Conservation (phyloP, 2,888 invertebrate genomes). For the Cataglyphis albicans region DNA sequence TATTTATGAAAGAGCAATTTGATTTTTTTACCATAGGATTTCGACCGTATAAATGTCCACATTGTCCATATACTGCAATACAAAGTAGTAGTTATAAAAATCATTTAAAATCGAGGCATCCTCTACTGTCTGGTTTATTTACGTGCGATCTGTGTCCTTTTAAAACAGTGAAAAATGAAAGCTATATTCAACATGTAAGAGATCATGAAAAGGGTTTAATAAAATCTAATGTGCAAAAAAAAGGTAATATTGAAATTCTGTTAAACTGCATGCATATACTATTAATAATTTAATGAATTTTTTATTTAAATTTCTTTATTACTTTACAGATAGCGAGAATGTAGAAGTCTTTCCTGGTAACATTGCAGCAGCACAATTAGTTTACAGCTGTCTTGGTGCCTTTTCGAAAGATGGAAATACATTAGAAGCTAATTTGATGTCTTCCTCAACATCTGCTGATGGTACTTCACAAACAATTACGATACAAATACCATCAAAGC, state of each 20-base stretch:
- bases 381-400: conserved; percentile 84
- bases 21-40: conserved; percentile 82
- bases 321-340: conserved; percentile 75
- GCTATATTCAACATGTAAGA: conserved; percentile 87
- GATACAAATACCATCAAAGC: conserved; percentile 83
- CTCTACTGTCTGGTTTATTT: conserved; percentile 86
- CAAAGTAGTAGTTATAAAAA: conserved; percentile 90
- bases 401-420: conserved; percentile 82
- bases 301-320: conserved; percentile 32
- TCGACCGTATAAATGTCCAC: conserved; percentile 89
- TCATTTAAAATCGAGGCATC: conserved; percentile 88
- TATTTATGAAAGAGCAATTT: background rate
- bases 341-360: conserved; percentile 85
- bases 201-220: conserved; percentile 87
- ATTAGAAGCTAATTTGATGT: conserved; percentile 84
- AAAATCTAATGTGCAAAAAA: conserved; percentile 77
- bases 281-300: background rate
- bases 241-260: conserved; percentile 68
- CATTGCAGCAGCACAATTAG: conserved; percentile 85
- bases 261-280: background rate
- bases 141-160: conserved; percentile 87
- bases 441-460: conserved; percentile 84
- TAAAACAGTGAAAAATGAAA: conserved; percentile 88
- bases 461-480: conserved; percentile 84
- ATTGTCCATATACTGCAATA: conserved; percentile 90